Base-by-base conservation (phyloP, 2,113 vertebrate genomes). In the Eretmochelys imbricata region DNA sequence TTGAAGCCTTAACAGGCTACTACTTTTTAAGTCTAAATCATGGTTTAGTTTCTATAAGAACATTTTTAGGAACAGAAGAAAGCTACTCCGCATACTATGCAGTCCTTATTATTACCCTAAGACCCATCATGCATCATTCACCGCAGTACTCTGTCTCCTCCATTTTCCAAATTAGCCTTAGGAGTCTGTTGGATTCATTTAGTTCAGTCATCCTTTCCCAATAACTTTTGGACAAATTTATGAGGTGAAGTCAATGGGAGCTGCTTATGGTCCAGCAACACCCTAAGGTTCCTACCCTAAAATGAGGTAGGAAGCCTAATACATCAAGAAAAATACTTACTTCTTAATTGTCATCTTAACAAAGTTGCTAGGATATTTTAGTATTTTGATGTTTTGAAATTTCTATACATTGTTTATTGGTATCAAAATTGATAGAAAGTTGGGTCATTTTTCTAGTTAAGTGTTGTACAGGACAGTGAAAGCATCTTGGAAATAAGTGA, bases 71-170 rank as follows among this genome's bases (percentile, higher is more conserved):
- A 65, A 20, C 19, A 53, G 75, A 17, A 82, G 35, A 85, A 91
- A 89, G 54, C 20, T 19, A 27, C 24, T 92, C 17, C 25, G 48
- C 48, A 17, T 59, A 86, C 24, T 55, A 2, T 89, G 86, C 84
- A 80, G 42, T 87, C 85, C 91, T 91, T 92, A 89, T 49, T 49
- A 25, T 84, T 82, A 80, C 69, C 85, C 46, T 79, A 5, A 90
- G 93, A 94, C 94, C 92, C 59, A n/a, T 42, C 9, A 2, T 69
- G 19, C 88, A 8, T 84, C 10, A 84, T 87, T 87, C 0, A 3
- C 17, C 80, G 48, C 19, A 24, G 85, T 90, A 16, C 51, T 89
- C 27, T 29, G 31, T 81, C 48, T 13, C 48, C 2, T 1, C 84
- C 82, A 35, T 91, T 53, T 88, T 93, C 89, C 50, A 79, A 83